phyloP scores from a whole-genome alignment of 2,113 vertebrate species.

The Origma solitaria region DNA sequence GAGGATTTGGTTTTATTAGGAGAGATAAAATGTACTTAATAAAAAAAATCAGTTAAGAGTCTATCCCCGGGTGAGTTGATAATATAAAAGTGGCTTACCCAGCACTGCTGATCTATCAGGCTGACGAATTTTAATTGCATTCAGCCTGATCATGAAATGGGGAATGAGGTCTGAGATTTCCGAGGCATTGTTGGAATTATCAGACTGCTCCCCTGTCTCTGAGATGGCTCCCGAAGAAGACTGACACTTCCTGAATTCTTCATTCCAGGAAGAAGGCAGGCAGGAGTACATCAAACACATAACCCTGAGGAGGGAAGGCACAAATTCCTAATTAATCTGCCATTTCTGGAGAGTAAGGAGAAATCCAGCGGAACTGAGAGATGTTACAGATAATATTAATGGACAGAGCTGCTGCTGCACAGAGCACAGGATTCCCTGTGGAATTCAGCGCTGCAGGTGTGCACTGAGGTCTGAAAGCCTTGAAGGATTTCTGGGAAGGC shows the following conservation, averaged over 20 bases:
- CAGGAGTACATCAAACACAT: neutral
- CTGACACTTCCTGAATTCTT: neutral
- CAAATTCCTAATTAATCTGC: neutral
- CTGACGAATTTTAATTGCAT: neutral
- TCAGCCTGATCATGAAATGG: neutral
- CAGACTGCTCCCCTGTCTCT: neutral
- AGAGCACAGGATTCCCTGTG: neutral
- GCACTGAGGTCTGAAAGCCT: neutral
- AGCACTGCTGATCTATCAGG: neutral
- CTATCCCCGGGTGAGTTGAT: neutral
- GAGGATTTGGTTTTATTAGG: neutral
- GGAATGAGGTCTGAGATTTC: neutral
- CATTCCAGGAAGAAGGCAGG: neutral
- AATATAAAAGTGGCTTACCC: neutral
- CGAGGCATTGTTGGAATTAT: neutral
- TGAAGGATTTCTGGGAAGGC: neutral
- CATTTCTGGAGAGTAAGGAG: neutral
- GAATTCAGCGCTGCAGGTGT: neutral
- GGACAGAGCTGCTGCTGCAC: neutral
- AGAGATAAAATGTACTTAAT: neutral
- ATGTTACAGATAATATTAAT: fast-evolving
- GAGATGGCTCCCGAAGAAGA: neutral
- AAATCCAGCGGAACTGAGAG: neutral
- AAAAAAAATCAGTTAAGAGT: neutral
- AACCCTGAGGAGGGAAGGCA: neutral